Conservation (phyloP, 64 coral and sea anemone species). For the Porites australiensis region DNA sequence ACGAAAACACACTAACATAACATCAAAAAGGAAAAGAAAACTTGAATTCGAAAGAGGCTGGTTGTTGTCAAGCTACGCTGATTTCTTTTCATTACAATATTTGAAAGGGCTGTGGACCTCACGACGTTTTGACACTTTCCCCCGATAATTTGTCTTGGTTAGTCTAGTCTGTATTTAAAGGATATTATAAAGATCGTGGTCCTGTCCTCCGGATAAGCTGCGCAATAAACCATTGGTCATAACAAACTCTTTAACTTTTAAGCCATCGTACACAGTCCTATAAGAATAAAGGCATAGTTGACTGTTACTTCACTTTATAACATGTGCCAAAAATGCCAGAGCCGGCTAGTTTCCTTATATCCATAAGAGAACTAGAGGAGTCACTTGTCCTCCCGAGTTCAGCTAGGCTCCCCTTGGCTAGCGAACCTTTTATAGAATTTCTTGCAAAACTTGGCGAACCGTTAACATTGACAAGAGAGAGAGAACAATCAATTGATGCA, state of each 20-base stretch:
- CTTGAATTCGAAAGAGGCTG: too few relatives aligned
- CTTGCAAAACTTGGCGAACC: not conserved
- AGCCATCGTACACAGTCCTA: conserved; percentile 4
- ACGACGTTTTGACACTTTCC: not conserved
- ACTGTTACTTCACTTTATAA: not conserved
- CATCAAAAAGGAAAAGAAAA: too few relatives aligned
- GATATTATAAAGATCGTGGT: conserved; percentile 16
- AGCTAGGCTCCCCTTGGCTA: too few relatives aligned
- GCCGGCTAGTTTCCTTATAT: too few relatives aligned
- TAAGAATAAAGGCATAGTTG: not conserved
- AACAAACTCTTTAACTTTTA: not conserved
- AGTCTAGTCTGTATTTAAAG: not conserved
- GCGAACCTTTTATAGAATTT: too few relatives aligned
- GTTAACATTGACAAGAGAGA: not conserved
- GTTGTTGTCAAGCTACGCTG: too few relatives aligned
- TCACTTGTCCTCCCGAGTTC: too few relatives aligned
- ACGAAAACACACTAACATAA: too few relatives aligned
- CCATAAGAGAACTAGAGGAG: too few relatives aligned
- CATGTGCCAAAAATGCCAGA: too few relatives aligned
- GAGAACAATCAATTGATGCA: not conserved
- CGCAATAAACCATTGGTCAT: not conserved
- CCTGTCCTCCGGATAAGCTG: not conserved
- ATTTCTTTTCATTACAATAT: not conserved
- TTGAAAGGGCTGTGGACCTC: too few relatives aligned
- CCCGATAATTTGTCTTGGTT: not conserved